Percentiles rank a stretch among this genome's conserved stretches.
Conservation (phyloP, 2,888 invertebrate species). For the Pterostichus niger region DNA sequence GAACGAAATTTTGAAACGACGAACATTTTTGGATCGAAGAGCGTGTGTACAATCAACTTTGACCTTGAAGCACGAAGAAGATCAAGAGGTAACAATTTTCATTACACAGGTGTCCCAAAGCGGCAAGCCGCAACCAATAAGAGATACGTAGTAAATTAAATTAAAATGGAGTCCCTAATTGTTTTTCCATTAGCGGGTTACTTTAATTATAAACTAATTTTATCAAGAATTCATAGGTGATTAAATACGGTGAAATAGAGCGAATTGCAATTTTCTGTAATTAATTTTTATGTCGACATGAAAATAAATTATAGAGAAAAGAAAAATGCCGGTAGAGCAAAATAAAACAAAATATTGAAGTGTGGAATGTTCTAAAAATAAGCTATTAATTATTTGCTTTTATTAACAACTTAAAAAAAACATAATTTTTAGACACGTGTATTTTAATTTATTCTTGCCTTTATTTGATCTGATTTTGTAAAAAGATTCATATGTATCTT, state of each 20-base stretch:
- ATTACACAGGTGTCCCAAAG: slow-evolving; percentile 57
- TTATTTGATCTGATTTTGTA: too few relatives aligned
- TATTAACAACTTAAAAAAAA: too few relatives aligned
- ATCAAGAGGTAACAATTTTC: slow-evolving; percentile 84
- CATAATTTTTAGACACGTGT: too few relatives aligned
- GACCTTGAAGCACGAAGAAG: slow-evolving; percentile 89
- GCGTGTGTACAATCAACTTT: slow-evolving; percentile 92
- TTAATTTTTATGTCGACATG: not conserved
- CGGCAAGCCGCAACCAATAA: not conserved
- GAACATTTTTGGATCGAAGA: slow-evolving; percentile 92
- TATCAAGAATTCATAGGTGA: slow-evolving; percentile 27
- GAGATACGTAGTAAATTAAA: slow-evolving; percentile 8
- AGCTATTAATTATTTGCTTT: too few relatives aligned
- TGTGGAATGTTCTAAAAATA: too few relatives aligned
- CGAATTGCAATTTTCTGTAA: slow-evolving; percentile 20
- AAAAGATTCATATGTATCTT: too few relatives aligned
- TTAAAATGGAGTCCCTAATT: not conserved
- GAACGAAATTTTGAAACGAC: slow-evolving; percentile 91
- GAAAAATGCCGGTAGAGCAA: not conserved
- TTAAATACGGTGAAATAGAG: slow-evolving; percentile 22
- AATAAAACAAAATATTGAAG: not conserved
- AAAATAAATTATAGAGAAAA: not conserved
- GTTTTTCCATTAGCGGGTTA: slow-evolving; percentile 25
- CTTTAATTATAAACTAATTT: slow-evolving; percentile 28
- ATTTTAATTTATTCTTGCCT: too few relatives aligned